Evolutionary conservation across 1,140 invertebrate species (phyloP).

Genomic region (Papilio aristodemus): DNA sequence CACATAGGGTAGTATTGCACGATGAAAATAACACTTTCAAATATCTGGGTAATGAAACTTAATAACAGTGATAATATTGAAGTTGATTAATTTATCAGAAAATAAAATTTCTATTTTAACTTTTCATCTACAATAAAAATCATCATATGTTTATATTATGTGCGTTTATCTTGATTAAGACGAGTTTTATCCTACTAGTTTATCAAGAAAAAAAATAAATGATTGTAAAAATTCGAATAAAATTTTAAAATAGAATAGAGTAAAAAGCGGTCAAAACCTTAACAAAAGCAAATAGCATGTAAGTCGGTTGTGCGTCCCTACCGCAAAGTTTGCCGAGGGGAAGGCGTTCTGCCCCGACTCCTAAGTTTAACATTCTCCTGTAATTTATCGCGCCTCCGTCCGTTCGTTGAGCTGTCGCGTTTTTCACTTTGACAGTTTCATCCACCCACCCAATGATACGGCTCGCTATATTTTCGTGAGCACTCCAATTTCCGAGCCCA

Average conservation of each 20-base stretch:
- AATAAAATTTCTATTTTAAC: too few relatives aligned
- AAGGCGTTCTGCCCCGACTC: constrained; percentile 28
- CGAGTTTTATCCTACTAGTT: too few relatives aligned
- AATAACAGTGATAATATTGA: too few relatives aligned
- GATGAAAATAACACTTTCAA: too few relatives aligned
- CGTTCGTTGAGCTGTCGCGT: constrained; percentile 36
- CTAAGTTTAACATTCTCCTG: constrained; percentile 51
- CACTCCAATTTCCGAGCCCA: constrained; percentile 30
- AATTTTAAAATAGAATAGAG: background rate
- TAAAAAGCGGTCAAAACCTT: background rate
- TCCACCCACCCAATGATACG: constrained; percentile 47
- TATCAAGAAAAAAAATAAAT: background rate
- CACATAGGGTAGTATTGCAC: too few relatives aligned
- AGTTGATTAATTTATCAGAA: too few relatives aligned
- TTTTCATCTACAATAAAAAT: background rate
- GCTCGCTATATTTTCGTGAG: constrained; percentile 27
- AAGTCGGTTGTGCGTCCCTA: constrained; percentile 26
- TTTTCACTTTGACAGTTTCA: constrained; percentile 51
- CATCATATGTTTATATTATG: too few relatives aligned
- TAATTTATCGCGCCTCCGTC: constrained; percentile 52
- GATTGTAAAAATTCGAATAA: background rate
- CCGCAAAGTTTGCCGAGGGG: constrained; percentile 37
- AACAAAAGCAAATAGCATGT: constrained; percentile 13
- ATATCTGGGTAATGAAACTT: too few relatives aligned
- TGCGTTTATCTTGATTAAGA: too few relatives aligned